Conservation (phyloP, 2,888 invertebrate species). For the Campoletis raptor region DNA sequence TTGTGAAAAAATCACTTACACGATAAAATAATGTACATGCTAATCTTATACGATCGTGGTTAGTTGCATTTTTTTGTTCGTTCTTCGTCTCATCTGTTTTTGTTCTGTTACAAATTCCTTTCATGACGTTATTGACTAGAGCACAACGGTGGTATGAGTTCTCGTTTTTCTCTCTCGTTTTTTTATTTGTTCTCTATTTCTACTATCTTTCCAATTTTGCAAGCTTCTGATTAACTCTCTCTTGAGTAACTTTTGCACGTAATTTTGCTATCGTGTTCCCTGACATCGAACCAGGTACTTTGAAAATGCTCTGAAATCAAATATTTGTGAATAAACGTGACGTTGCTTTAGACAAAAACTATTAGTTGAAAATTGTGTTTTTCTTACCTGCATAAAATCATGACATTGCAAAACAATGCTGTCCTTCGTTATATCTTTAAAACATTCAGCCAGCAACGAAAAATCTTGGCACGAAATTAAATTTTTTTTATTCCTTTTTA, state of each 20-base stretch:
- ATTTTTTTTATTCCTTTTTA: slow-evolving; percentile 89
- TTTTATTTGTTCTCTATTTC: slow-evolving; percentile 33
- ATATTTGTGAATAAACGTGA: slow-evolving; percentile 77
- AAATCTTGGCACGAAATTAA: slow-evolving; percentile 93
- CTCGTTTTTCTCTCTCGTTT: slow-evolving; percentile 21
- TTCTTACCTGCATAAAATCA: slow-evolving; percentile 92
- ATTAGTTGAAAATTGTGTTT: not conserved
- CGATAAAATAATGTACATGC: slow-evolving; percentile 60
- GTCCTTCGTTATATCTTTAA: slow-evolving; percentile 93
- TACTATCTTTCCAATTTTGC: slow-evolving; percentile 81
- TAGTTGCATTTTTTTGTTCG: slow-evolving; percentile 43
- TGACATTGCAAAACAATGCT: slow-evolving; percentile 94
- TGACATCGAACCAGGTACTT: slow-evolving; percentile 92
- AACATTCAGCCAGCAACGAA: slow-evolving; percentile 92
- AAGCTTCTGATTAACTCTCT: slow-evolving; percentile 85
- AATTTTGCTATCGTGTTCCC: slow-evolving; percentile 88
- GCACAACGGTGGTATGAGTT: slow-evolving; percentile 61
- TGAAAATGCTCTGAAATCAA: slow-evolving; percentile 91
- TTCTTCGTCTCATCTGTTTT: slow-evolving; percentile 27
- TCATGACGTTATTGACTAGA: slow-evolving; percentile 65
- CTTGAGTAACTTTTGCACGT: slow-evolving; percentile 87
- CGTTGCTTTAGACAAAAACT: not conserved
- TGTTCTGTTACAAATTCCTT: slow-evolving; percentile 19
- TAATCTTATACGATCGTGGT: slow-evolving; percentile 56
- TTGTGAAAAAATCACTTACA: slow-evolving; percentile 53